A percentile compares a stretch with the other conserved stretches of the same genome.
Conservation (phyloP, 2,797 vertebrate genomes). For the Centropyge bicolor region DNA sequence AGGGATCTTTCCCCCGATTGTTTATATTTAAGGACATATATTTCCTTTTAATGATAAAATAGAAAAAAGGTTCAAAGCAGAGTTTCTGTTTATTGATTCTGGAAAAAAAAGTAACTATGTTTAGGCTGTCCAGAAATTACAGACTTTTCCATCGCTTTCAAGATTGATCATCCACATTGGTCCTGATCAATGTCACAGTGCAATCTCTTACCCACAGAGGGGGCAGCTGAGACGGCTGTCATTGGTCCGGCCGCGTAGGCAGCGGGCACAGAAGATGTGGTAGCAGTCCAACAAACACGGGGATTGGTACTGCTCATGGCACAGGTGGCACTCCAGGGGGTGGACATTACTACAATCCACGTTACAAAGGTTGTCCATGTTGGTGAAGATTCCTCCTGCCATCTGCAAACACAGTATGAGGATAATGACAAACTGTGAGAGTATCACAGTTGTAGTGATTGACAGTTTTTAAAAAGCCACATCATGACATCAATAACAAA, state of each 20-base stretch:
- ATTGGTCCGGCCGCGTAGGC: constrained; percentile 86
- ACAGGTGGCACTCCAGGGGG: constrained; percentile 92
- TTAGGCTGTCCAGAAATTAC: not conserved
- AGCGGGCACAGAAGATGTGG: constrained; percentile 93
- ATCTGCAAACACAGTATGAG: constrained; percentile 77
- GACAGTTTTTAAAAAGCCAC: not conserved
- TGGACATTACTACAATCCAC: constrained; percentile 88
- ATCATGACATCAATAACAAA: constrained; percentile 16
- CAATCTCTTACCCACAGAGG: constrained; percentile 90
- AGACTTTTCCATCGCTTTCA: not conserved
- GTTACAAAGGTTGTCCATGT: constrained; percentile 82
- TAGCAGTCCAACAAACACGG: constrained; percentile 95
- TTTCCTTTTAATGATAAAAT: not conserved
- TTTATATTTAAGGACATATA: not conserved
- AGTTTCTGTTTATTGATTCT: not conserved
- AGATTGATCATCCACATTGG: not conserved
- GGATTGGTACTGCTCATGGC: constrained; percentile 90
- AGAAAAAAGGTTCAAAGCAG: not conserved
- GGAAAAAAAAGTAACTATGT: not conserved
- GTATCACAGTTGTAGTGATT: not conserved
- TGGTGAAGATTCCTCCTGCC: constrained; percentile 90
- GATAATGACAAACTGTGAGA: constrained; percentile 18
- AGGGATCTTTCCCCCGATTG: not conserved
- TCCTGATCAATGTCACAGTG: constrained; percentile 10
- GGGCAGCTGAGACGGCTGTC: constrained; percentile 90